phyloP scores from a whole-genome alignment of 2,888 invertebrate genomes.

The Pristionchus arcanus region DNA sequence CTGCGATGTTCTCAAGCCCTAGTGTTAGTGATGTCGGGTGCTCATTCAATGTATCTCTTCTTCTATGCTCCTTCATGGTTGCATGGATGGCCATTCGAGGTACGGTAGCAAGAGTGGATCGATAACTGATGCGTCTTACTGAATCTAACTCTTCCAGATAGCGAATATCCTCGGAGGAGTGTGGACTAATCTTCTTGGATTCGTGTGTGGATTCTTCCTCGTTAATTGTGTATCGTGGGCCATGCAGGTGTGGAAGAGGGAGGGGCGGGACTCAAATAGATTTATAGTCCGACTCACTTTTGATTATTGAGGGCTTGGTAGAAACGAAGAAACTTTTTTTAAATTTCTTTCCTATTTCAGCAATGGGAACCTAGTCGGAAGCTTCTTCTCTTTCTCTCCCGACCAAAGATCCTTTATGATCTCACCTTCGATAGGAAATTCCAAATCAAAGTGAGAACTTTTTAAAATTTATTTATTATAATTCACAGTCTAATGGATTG shows the following conservation, averaged over 20 bases:
- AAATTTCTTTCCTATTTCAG: slow-evolving; percentile 54
- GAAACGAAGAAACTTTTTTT: neutral
- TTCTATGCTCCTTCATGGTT: slow-evolving; percentile 64
- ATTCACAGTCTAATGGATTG: neutral
- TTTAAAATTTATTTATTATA: slow-evolving; percentile 49
- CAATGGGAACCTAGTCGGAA: slow-evolving; percentile 53
- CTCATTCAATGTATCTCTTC: slow-evolving; percentile 67
- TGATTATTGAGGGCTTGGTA: neutral
- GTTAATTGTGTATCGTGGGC: slow-evolving; percentile 58
- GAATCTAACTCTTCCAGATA: neutral
- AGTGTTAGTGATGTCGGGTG: slow-evolving; percentile 60
- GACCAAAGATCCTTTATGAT: slow-evolving; percentile 57
- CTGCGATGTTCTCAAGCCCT: slow-evolving; percentile 56
- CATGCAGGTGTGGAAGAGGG: slow-evolving; percentile 43
- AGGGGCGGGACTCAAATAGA: neutral
- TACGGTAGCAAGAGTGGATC: neutral
- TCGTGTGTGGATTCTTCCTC: slow-evolving; percentile 66
- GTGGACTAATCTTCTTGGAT: slow-evolving; percentile 70
- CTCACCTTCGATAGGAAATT: slow-evolving; percentile 63
- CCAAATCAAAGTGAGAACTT: slow-evolving; percentile 61
- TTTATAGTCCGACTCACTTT: neutral
- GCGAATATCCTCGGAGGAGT: slow-evolving; percentile 60
- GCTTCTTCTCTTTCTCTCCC: slow-evolving; percentile 59
- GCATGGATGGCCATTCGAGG: slow-evolving; percentile 58
- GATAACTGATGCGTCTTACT: neutral